Evolutionary conservation across 2,113 vertebrate genomes (phyloP).

Genomic region (Puma concolor): DNA sequence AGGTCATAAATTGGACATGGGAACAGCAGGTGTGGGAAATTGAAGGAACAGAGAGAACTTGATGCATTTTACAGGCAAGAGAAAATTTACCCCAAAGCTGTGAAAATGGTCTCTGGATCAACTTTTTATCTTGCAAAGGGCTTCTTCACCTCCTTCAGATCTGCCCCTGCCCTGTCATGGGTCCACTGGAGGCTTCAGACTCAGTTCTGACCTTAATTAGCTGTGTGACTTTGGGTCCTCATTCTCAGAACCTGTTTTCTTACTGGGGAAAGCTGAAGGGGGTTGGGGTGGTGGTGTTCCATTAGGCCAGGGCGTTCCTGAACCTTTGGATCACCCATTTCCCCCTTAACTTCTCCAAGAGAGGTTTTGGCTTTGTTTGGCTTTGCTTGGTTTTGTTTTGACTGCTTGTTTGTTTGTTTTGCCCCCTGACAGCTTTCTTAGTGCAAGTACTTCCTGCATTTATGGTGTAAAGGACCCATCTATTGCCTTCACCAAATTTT

Average conservation of each 20-base stretch:
- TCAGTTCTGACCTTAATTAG: not conserved
- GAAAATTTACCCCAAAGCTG: not conserved
- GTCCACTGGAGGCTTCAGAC: not conserved
- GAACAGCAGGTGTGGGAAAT: not conserved
- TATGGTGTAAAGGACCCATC: not conserved
- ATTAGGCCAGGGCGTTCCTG: not conserved
- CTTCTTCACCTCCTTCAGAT: not conserved
- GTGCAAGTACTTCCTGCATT: not conserved
- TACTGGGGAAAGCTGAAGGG: not conserved
- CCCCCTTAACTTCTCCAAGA: not conserved
- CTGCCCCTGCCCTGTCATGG: no score
- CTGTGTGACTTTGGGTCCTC: not conserved
- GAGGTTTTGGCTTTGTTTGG: not conserved
- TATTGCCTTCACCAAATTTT: not conserved
- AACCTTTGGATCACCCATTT: not conserved
- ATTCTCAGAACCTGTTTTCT: not conserved
- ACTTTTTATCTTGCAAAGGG: not conserved
- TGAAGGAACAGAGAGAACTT: not conserved
- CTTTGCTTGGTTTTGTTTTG: not conserved
- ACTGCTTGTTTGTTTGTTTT: not conserved
- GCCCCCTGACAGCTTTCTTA: not conserved
- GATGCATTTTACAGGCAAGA: not conserved
- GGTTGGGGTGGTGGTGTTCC: not conserved
- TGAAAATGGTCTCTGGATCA: not conserved
- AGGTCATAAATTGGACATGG: rapidly evolving